Evolutionary conservation across 2,888 invertebrate species (phyloP).

Genomic region (Congeria kusceri): DNA sequence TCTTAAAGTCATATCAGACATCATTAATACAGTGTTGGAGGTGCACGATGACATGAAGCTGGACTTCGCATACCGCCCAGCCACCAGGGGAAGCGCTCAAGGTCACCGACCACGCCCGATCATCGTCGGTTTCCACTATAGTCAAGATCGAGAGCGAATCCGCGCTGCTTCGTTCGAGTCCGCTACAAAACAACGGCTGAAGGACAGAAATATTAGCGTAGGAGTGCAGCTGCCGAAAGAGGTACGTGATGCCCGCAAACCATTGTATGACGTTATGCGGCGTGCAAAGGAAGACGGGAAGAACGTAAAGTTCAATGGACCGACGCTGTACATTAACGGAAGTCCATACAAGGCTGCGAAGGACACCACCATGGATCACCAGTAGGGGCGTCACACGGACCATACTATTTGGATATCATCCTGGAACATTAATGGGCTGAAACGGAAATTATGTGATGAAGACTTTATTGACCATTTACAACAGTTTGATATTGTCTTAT

Average conservation of each 20-base stretch:
- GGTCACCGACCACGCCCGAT: not conserved
- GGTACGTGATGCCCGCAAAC: not conserved
- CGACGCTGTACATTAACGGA: conserved; percentile 17
- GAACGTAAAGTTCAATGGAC: conserved; percentile 1
- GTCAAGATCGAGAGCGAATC: conserved; percentile 6
- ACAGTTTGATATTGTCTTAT: too few species aligned
- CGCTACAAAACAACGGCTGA: conserved; percentile 5
- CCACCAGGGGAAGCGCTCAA: not conserved
- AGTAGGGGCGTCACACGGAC: too few species aligned
- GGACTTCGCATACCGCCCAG: not conserved
- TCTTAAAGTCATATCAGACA: not conserved
- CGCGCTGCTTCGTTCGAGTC: not conserved
- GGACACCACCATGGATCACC: too few species aligned
- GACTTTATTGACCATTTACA: too few species aligned
- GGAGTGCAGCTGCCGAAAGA: conserved; percentile 22
- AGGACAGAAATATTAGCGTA: not conserved
- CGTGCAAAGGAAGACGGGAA: not conserved
- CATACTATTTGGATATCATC: too few species aligned
- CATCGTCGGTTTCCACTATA: conserved; percentile 3
- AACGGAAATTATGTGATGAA: too few species aligned
- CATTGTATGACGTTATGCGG: not conserved
- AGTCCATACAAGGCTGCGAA: too few species aligned
- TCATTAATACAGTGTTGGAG: not conserved
- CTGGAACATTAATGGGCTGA: too few species aligned
- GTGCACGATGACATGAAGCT: not conserved